Evolutionary conservation across 2,113 vertebrate species (phyloP).

Genomic region (Fukomys damarensis): DNA sequence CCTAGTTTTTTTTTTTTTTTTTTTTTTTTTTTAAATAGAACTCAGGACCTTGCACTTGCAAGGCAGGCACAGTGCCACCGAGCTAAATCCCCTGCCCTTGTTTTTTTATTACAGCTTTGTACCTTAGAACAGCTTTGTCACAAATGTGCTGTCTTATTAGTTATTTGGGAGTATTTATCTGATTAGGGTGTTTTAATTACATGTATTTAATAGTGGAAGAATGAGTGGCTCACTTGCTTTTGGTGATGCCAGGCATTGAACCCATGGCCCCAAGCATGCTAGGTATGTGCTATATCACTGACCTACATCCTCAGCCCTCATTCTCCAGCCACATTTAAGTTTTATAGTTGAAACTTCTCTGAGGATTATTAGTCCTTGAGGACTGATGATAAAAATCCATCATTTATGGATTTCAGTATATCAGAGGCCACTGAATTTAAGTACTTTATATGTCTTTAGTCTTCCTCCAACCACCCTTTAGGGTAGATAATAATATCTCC

Average conservation of each 20-base stretch:
- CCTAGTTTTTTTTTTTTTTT: too few relatives aligned
- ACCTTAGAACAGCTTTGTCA: slow-evolving; percentile 22
- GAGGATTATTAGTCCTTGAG: slow-evolving; percentile 8
- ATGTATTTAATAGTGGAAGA: background rate
- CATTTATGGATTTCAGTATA: background rate
- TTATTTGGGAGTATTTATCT: slow-evolving; percentile 31
- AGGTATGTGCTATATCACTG: background rate
- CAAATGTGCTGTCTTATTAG: background rate
- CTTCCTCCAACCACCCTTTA: background rate
- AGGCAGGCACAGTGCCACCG: too few relatives aligned
- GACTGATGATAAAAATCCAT: slow-evolving; percentile 27
- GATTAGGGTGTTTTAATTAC: slow-evolving; percentile 35
- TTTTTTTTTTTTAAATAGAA: too few relatives aligned
- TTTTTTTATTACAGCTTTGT: background rate
- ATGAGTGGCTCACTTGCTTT: background rate
- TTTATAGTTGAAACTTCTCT: slow-evolving; percentile 41
- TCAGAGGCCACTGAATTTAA: background rate
- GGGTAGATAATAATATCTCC: slow-evolving; percentile 2
- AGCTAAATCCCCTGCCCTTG: too few relatives aligned
- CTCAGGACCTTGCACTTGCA: too few relatives aligned
- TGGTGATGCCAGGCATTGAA: background rate
- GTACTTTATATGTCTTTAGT: slow-evolving; percentile 26
- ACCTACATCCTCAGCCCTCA: background rate
- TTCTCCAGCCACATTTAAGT: background rate
- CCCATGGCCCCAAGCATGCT: background rate